These are phyloP conservation scores for Isichthys henryi DNA, from an alignment of 2,113 vertebrate species.

Conservation along the genomic window DNA sequence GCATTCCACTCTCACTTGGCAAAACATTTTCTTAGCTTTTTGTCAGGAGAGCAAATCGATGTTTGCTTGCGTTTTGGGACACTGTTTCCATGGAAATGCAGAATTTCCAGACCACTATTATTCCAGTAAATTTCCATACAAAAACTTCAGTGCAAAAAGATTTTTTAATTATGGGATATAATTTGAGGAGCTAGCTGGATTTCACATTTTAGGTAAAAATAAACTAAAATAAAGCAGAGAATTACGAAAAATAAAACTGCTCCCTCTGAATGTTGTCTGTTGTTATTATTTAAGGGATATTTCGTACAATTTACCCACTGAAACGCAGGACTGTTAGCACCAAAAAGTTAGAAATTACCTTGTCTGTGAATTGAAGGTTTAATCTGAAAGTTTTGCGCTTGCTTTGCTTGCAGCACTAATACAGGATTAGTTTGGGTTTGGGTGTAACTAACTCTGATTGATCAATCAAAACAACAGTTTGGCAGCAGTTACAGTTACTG, in stretches of 20 bases:
- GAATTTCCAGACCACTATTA: constrained; percentile 46
- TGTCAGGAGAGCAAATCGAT: constrained; percentile 40
- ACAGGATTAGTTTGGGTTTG: not conserved
- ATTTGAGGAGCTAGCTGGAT: not conserved
- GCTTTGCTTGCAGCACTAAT: not conserved
- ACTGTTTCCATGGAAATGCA: constrained; percentile 47
- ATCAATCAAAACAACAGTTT: not conserved
- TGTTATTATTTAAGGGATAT: not conserved
- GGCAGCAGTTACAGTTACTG: not conserved
- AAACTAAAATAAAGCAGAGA: not conserved
- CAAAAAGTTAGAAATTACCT: not conserved
- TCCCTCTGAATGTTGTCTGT: not conserved
- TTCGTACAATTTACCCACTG: not conserved
- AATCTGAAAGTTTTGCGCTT: not conserved
- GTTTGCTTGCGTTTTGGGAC: constrained; percentile 56
- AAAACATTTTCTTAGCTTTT: constrained; percentile 52
- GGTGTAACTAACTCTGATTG: not conserved
- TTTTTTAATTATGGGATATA: not conserved
- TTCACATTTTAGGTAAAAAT: not conserved
- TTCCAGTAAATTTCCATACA: constrained; percentile 49
- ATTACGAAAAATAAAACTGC: not conserved
- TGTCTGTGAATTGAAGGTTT: not conserved
- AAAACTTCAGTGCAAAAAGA: not conserved
- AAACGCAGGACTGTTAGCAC: not conserved
- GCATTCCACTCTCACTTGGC: constrained; percentile 44